Evolutionary conservation across 2,113 vertebrate genomes (phyloP).

Genomic region (Scomber colias): DNA sequence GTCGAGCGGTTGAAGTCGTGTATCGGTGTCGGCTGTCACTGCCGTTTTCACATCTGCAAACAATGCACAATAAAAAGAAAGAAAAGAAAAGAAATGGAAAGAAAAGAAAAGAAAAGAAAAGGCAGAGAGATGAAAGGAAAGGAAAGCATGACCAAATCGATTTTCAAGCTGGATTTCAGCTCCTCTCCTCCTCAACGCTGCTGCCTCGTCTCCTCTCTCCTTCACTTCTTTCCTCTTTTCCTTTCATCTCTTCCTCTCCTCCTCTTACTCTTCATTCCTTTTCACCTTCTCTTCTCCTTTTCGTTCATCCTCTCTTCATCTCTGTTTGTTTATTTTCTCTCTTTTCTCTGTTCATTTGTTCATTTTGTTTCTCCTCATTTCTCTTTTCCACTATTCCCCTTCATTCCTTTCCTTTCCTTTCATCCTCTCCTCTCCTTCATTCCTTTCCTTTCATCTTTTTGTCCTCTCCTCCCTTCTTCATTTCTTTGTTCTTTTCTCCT

Average conservation of each 20-base stretch:
- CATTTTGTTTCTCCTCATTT: too few relatives aligned
- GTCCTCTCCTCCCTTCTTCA: too few relatives aligned
- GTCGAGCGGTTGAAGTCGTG: background rate
- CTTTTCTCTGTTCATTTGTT: too few relatives aligned
- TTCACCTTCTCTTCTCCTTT: too few relatives aligned
- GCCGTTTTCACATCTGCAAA: constrained; percentile 46
- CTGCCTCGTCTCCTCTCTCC: constrained; percentile 41
- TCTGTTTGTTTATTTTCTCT: too few relatives aligned
- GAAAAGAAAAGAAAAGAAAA: background rate
- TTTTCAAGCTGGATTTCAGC: constrained; percentile 71
- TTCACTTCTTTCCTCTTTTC: background rate
- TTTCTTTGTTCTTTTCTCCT: too few relatives aligned
- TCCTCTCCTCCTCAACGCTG: constrained; percentile 19
- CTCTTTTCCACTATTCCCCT: background rate
- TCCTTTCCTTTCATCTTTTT: too few relatives aligned
- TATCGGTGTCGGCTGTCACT: constrained; percentile 40
- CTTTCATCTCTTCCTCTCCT: background rate
- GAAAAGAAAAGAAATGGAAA: too few relatives aligned
- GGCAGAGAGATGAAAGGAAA: constrained; percentile 10
- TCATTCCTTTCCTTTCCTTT: background rate
- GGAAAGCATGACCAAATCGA: constrained; percentile 53
- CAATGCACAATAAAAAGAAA: constrained; percentile 40
- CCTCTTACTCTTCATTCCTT: too few relatives aligned
- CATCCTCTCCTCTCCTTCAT: too few relatives aligned
- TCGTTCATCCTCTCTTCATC: too few relatives aligned